Base-by-base conservation (phyloP, 1,140 invertebrate species). In the Drosophila nigrodunni region DNA sequence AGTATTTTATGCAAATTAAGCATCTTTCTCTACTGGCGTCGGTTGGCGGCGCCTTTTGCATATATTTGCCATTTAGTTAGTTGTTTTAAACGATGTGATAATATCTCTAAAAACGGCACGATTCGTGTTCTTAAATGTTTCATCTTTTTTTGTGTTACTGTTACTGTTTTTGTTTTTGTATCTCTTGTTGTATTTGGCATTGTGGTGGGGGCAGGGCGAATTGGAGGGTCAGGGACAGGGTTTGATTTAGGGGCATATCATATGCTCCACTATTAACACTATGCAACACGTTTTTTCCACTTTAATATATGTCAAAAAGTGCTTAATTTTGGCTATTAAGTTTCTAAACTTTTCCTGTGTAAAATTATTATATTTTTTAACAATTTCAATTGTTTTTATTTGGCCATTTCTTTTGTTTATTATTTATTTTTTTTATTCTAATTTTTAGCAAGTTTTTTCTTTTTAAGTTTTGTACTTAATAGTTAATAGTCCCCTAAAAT, bases 31-130 rank as follows among this genome's bases (percentile, higher is more conserved):
- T 55, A 8, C 6, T 50, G 66, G 50, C 54, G 41, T 11, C 39
- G 11, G 30, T 30, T 9, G 39, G 30, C 49, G 57, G 65, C 59
- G 15, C 21, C n/a, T 73, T 88, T 88, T 70, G 80, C 85, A 89
- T 89, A 89, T 85, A 81, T 76, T 76, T 80, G 80, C 80, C 66
- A 85, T 89, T 89, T 89, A 72, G 85, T 85, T 89, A 89, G 85
- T 89, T 89, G 81, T 89, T 89, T 89, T 89, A 89, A 89, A 89
- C 85, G 85, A 89, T 89, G 85, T 89, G 85, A 89, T 89, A 89
- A 89, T 78, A 89, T 89, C 80, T 73, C 60, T 34, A 47, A 61
- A 59, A 83, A 88, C 74, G 83, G 71, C 77, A 80, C 80, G 81
- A 85, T 75, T 60, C 52, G 57, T n/a, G 15, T 61, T 34, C 15